Base-by-base conservation (phyloP, 2,113 vertebrate species). In the Tursiops truncatus region DNA sequence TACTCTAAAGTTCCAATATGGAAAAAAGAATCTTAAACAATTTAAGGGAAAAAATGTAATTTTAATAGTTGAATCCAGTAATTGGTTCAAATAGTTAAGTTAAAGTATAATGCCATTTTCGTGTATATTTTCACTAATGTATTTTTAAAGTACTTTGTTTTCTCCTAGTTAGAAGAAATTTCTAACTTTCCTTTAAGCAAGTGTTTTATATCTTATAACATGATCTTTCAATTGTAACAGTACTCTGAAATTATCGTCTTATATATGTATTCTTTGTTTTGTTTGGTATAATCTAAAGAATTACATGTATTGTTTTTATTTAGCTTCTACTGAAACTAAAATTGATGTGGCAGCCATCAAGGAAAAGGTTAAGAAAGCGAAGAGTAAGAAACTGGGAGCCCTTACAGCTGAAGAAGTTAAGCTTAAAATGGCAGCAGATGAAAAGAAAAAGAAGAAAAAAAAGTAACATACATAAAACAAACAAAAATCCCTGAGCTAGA, bases 301-400 rank as follows among this genome's bases (percentile, higher is more conserved):
- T 82, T 95, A 28, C 8, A 38, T 80, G 60, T 38, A 67, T 94
- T 94, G 89, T 91, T 89, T 95, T 90, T 94, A 10, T 97, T 1
- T 98, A 99, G 99, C 97, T 74, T 97, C 99, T 1, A 88, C 98
- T 94, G 99, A 99, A 98, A 98, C 98, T 20, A 99, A 99, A 98
- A 99, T 99, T 95, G 99, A 99, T 98, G 98, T 99, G n/a, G 97
- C 99, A 20, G 98, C 98, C 58, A 99, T 99, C 95, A 99, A 99
- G 98, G 99, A 99, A 26, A 99, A 99, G 95, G 99, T 99, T 80
- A 99, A 99, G 97, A 99, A 99, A 96, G 99, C 99, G 65, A 99
- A 99, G 98, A 99, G 97, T 44, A 99, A 99, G 98, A 99, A 99
- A 97, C 98, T 99, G 56, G 99, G 99, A 67, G 99, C 99, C 68